A percentile compares a stretch with the other conserved stretches of the same genome.
Evolutionary conservation across 2,888 invertebrate genomes (phyloP).

Genomic region (Dicyrtoma fusca): DNA sequence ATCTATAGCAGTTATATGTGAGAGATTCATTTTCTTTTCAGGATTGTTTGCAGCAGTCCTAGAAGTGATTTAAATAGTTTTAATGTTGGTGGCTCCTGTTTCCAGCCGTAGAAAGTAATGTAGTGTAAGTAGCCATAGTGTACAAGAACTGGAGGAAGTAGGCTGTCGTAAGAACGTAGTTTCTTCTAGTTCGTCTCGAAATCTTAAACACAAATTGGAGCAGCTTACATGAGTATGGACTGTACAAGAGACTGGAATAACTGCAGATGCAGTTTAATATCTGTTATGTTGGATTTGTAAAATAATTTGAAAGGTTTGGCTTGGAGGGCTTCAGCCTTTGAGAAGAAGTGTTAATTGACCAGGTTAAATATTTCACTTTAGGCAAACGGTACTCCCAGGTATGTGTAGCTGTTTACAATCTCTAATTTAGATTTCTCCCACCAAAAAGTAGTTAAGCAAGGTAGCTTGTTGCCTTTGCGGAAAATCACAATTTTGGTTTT

Average conservation of each 20-base stretch:
- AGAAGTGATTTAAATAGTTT: background rate
- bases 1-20: too few species aligned
- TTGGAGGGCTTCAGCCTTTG: background rate
- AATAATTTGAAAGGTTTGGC: background rate
- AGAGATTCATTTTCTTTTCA: too few species aligned
- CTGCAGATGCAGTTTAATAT: background rate
- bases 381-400: too few species aligned
- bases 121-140: too few species aligned
- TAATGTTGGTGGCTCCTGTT: background rate
- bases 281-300: background rate
- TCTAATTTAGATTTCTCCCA: background rate
- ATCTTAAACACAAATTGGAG: too few species aligned
- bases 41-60: background rate
- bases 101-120: too few species aligned
- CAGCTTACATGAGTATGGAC: too few species aligned
- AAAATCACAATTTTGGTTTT: background rate
- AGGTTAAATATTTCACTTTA: background rate
- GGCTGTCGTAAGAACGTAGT: background rate
- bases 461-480: background rate
- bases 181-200: background rate
- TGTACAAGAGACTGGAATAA: background rate
- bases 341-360: background rate
- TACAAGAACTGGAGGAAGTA: background rate
- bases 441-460: background rate
- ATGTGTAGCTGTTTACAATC: too few species aligned